Evolutionary conservation across 2,113 vertebrate genomes (phyloP).

Genomic region (Scalopus aquaticus): DNA sequence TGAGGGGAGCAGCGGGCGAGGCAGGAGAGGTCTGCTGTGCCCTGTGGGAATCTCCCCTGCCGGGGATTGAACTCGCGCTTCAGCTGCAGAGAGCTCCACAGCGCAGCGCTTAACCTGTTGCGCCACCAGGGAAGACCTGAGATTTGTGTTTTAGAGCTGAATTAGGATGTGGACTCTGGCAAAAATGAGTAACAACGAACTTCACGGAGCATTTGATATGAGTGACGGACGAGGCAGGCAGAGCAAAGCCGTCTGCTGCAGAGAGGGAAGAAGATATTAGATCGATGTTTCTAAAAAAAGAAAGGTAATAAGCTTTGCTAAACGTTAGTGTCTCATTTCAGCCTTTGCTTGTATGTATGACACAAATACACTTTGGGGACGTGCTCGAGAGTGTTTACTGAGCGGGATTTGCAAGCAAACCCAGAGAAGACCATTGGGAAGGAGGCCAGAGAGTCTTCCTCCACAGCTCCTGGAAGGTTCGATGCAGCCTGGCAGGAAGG

Average conservation of each 20-base stretch:
- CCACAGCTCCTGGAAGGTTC: neutral
- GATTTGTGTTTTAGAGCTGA: neutral
- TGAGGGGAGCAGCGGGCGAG: too few relatives aligned
- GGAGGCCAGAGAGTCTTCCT: neutral
- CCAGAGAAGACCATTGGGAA: neutral
- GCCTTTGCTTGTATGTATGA: neutral
- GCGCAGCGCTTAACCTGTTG: too few relatives aligned
- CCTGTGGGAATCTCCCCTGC: too few relatives aligned
- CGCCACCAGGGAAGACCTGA: too few relatives aligned
- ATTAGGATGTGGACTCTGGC: neutral
- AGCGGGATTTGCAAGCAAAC: neutral
- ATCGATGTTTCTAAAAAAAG: neutral
- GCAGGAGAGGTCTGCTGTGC: too few relatives aligned
- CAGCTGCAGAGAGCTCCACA: too few relatives aligned
- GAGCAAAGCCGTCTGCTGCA: neutral
- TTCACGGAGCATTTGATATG: neutral
- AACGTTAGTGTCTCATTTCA: neutral
- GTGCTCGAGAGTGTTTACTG: neutral
- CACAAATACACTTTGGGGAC: neutral
- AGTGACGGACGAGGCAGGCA: neutral
- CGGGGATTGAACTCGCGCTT: too few relatives aligned
- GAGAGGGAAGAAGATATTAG: neutral
- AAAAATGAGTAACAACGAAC: neutral
- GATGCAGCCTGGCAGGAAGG: too few relatives aligned
- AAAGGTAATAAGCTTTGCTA: neutral